Conservation (phyloP, 2,113 vertebrate genomes). For the Sisor rabdophorus region DNA sequence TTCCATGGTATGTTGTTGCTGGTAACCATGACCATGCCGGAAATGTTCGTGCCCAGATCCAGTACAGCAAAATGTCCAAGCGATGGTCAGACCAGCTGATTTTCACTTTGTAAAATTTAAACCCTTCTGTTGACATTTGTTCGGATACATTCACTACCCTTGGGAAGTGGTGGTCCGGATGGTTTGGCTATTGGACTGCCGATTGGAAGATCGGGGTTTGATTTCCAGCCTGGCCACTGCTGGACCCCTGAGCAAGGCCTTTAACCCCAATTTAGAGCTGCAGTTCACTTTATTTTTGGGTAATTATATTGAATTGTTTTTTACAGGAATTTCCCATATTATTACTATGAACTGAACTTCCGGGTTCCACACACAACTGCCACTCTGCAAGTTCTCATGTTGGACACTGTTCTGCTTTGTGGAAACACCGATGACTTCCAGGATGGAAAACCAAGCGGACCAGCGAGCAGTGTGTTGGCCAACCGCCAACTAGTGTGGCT, state of each 20-base stretch:
- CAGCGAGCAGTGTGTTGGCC: conserved; percentile 55
- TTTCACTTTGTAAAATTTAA: too few relatives aligned
- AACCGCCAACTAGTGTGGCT: conserved; percentile 80
- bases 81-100: conserved; percentile 71
- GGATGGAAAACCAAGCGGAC: conserved; percentile 65
- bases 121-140: too few relatives aligned
- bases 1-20: conserved; percentile 87
- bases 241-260: too few relatives aligned
- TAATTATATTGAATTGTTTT: too few relatives aligned
- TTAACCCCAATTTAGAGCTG: too few relatives aligned
- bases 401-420: conserved; percentile 83
- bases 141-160: too few relatives aligned
- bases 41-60: conserved; percentile 83
- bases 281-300: too few relatives aligned
- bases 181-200: too few relatives aligned
- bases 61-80: conserved; percentile 76
- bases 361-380: conserved; percentile 70
- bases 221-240: too few relatives aligned
- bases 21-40: conserved; percentile 90
- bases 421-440: conserved; percentile 78
- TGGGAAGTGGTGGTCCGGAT: too few relatives aligned
- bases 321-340: conserved; percentile 79
- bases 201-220: too few relatives aligned
- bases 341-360: conserved; percentile 82
- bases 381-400: conserved; percentile 79